Conservation (phyloP, 1,140 invertebrate species). For the Bombus waltoni region DNA sequence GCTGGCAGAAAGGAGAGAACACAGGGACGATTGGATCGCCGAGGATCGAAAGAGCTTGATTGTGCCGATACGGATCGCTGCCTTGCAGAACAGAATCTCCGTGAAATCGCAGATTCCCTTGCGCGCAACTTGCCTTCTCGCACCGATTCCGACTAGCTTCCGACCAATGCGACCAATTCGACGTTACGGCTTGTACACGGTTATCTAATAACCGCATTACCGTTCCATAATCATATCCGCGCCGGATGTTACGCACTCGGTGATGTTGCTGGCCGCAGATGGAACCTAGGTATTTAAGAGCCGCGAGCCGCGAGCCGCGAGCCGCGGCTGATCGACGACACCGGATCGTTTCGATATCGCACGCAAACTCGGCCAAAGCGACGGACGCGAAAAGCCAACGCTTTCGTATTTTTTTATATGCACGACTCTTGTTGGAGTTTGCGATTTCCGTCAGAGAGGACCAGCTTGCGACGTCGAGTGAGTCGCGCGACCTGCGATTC, state of each 20-base stretch:
- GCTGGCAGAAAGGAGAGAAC: neutral
- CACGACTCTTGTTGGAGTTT: too few species aligned
- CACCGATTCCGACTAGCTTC: neutral
- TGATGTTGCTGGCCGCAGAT: constrained; percentile 1
- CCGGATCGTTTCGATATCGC: too few species aligned
- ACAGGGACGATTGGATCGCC: constrained; percentile 50
- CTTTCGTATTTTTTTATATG: too few species aligned
- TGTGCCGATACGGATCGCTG: constrained; percentile 57
- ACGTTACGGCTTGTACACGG: neutral
- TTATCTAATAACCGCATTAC: constrained; percentile 9
- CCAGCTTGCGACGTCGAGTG: too few species aligned
- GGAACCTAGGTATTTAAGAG: neutral
- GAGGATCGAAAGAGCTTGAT: constrained; percentile 60
- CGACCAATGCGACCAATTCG: too few species aligned
- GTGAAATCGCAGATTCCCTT: constrained; percentile 51
- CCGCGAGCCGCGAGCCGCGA: too few species aligned
- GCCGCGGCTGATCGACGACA: too few species aligned
- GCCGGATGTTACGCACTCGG: constrained; percentile 10
- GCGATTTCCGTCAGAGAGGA: too few species aligned
- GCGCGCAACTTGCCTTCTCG: constrained; percentile 23
- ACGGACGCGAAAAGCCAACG: too few species aligned
- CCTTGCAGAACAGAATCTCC: constrained; percentile 57
- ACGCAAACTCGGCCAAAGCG: too few species aligned
- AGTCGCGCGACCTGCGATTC: too few species aligned
- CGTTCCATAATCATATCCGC: neutral